Evolutionary conservation across 2,797 vertebrate species (phyloP), one percentile per base, ranked within the genome.

Genomic region (Sternarchorhynchus goeldii): DNA sequence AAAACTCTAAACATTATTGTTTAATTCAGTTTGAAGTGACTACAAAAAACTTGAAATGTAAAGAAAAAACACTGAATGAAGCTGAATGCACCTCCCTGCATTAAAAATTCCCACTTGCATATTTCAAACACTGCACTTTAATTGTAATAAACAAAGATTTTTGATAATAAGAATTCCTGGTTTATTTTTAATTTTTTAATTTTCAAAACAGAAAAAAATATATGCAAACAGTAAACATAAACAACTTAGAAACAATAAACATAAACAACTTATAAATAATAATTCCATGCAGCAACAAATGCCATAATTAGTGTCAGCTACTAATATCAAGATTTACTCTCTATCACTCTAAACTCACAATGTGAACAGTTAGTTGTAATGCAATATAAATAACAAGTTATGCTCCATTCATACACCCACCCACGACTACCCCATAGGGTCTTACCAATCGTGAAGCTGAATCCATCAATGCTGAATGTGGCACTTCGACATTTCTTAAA

Each of bases 361-460:
- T 29, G 56, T 31, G 25, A 58, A 17, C 31, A 78, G 60, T 58
- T 32, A 5, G 18, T 58, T 45, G 20, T 50, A 69, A 55, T 55
- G 14, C 5, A 45, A 56, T 14, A 34, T 20, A 56, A 36, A 36
- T 5, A 31, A 57, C 39, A 57, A 31, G 57, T 17, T 34, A 71
- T 32, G 2, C 64, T 68, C 74, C 56, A 50, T 74, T 66, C 57
- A 60, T 67, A 41, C 64, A 21, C 66, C 73, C 72, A 68, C 68
- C 31, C 74, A 77, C 72, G 58, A 25, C 62, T 67, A 68, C 64
- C 70, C 16, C 36, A 50, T 64, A 69, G 34, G 36, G 34, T 72
- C 95, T 96, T 92, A 98, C 96, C 96, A 14, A 97, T 96, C n/a
- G 96, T 97, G 89, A 98, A 98, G 93, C 93, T 97, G 88, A 94